Evolutionary conservation across 2,888 invertebrate species (phyloP), one percentile per base, ranked within the genome.

Genomic region (Tipula unca): DNA sequence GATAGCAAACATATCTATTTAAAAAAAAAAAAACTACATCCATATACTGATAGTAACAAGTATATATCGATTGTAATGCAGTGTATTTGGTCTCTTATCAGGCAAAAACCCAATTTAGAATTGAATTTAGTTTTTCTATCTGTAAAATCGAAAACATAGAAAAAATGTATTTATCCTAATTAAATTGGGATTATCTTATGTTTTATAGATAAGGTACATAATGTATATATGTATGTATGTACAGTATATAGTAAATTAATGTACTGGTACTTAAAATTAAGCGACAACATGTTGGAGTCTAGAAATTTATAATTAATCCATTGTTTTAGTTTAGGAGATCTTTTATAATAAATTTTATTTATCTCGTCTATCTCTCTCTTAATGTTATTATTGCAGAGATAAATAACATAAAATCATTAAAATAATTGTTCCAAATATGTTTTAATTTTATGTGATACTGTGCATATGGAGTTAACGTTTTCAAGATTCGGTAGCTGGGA

Each of bases 121-220:
- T 69, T 69, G 20, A 69, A 69, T 69, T 69, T 69, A 69, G 25
- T 69, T 69, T 69, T 69, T 69, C 2, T 69, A 25, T 20, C 25
- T 25, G 69, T 69, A 69, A 69, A 69, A 69, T 69, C 69, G 69
- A 69, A 69, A 69, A 69, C 69, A 69, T 8, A 54, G 17, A 54
- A 48, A 54, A 54, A 69, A n/a, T n/a, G 3, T 25, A 69, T 69
- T 20, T 69, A 25, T 69, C 69, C 69, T 20, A 69, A 69, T 69
- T 69, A 69, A 69, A 69, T 69, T 25, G 69, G 69, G 69, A 69
- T 69, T 69, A 69, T 69, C 69, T 69, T 69, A 69, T 69, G 69
- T 69, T 69, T 69, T 69, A 69, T 69, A 25, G 8, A 69, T 69
- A 25, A 25, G 69, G 25, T 69, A 69, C 48, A 48, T 48, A 48